Base-by-base conservation (phyloP, 2,888 invertebrate species). In the Ennomos quercinarius region DNA sequence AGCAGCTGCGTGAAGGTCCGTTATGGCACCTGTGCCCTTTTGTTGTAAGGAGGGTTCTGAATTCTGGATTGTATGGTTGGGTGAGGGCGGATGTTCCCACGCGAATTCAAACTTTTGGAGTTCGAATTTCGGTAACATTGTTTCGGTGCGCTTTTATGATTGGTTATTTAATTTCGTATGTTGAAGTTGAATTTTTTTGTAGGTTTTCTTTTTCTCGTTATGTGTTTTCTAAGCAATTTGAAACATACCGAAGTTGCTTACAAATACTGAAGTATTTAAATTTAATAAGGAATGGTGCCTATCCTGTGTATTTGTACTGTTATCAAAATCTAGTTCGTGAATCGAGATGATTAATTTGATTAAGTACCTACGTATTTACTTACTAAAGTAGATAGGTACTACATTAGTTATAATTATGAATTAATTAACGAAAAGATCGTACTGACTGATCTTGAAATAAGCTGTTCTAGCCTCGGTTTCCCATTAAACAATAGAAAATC, bases 31-130 rank as follows among this genome's bases (percentile, higher is more conserved):
- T 88, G 86, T 84, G 76, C 43, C 44, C 74, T 76, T 83, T 85
- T 85, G 81, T 85, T 78, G 77, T 27, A 39, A 47, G 12, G 49
- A 51, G 68, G 57, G 62, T 58, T 52, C 61, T 44, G 39, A n/a
- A 34, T 37, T 38, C 45, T 17, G 10, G 27, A 27, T 27, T 27
- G 27, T 27, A 64, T 36, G 17, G 38, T 48, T 11, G 50, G 35
- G 10, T 35, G 9, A 43, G 11, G 49, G 80, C 89, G 89, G 91
- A 90, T 84, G 83, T 90, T 91, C 91, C 86, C 91, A 89, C 88
- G 88, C 76, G 71, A 74, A 70, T 67, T 73, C 68, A 68, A 71
- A 58, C 11, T 52, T 52, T 42, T 74, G 72, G 35, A 45, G 34
- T 65, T 59, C 9, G 41, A 57, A 63, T 57, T 57, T 49, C 17